Conservation (phyloP, 1,140 invertebrate genomes). For the Phocides pigmalion region DNA sequence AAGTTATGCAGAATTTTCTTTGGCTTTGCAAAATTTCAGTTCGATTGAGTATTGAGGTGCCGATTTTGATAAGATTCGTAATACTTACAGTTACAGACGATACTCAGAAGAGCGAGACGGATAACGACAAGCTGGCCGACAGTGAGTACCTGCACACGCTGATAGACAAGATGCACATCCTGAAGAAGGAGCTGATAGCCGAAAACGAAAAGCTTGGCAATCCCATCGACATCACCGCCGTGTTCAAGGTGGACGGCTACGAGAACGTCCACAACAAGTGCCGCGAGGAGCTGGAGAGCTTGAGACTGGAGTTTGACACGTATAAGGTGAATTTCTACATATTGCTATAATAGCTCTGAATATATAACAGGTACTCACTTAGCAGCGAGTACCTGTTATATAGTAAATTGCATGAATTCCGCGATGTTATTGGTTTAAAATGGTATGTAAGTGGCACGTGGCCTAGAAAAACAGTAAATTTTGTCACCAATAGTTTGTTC, state of each 20-base stretch:
- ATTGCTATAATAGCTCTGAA: too few relatives aligned
- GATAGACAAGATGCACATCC: slow-evolving; percentile 84
- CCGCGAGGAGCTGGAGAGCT: slow-evolving; percentile 72
- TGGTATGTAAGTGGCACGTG: too few relatives aligned
- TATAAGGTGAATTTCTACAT: slow-evolving; percentile 56
- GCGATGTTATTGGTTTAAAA: too few relatives aligned
- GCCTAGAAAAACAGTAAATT: too few relatives aligned
- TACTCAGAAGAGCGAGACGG: slow-evolving; percentile 67
- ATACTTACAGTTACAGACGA: slow-evolving; percentile 65
- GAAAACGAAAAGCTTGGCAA: slow-evolving; percentile 83
- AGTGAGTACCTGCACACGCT: slow-evolving; percentile 76
- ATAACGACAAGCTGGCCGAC: slow-evolving; percentile 75
- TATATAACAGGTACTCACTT: too few relatives aligned
- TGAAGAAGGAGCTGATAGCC: slow-evolving; percentile 83
- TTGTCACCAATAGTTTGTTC: too few relatives aligned
- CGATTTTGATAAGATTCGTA: too few relatives aligned
- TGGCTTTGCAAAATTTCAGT: too few relatives aligned
- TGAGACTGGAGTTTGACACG: slow-evolving; percentile 68
- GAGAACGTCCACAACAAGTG: slow-evolving; percentile 72
- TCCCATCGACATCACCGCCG: slow-evolving; percentile 81
- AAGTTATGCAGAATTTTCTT: too few relatives aligned
- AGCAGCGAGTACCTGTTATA: too few relatives aligned
- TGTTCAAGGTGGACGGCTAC: slow-evolving; percentile 78
- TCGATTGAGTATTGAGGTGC: too few relatives aligned
- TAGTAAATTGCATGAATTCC: too few relatives aligned